Base-by-base conservation (phyloP, 2,797 vertebrate species). In the Naso thynnoides region DNA sequence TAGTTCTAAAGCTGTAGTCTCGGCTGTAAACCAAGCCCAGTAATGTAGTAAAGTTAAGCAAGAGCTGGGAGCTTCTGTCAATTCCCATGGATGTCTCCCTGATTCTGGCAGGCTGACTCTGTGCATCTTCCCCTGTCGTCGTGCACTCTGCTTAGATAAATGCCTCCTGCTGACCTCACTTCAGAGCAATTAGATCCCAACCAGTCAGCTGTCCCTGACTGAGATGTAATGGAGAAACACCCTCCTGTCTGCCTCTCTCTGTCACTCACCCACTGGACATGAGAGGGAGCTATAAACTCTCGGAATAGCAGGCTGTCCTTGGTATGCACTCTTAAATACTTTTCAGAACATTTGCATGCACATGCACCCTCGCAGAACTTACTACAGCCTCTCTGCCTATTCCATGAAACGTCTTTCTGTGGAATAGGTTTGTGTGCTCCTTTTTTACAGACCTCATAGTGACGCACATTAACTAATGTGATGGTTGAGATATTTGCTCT, bases 101-200 rank as follows among this genome's bases (percentile, higher is more conserved):
- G 84, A 87, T 86, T 89, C 94, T 91, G 92, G 92, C 94, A 94
- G 90, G 90, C 88, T 94, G 78, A 94, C 94, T 93, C 91, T 92
- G 86, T 95, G 95, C 96, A 96, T 96, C 94, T 94, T 96, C 93
- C 94, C 84, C 95, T 95, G 95, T 96, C 95, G 93, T 95, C 94
- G 80, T 92, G 91, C 94, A 91, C 94, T 92, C 94, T 93, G 94
- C 95, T 95, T 94, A 93, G 95, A 98, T 97, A 97, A 98, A 99
- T 97, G 97, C 97, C 96, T 98, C 89, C 94, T 94, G 96, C 96
- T 99, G 98, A 99, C 97, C 97, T 99, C 98, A 98, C 96, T 96
- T 96, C 94, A 95, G 96, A 97, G 95, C 96, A 98, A 98, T 98
- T 98, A 98, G 95, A 95, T 95, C 94, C 95, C 96, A 96, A 95